These are phyloP conservation scores for Amphipyra berbera DNA, from an alignment of 2,888 invertebrate species.

Conservation along the genomic window DNA sequence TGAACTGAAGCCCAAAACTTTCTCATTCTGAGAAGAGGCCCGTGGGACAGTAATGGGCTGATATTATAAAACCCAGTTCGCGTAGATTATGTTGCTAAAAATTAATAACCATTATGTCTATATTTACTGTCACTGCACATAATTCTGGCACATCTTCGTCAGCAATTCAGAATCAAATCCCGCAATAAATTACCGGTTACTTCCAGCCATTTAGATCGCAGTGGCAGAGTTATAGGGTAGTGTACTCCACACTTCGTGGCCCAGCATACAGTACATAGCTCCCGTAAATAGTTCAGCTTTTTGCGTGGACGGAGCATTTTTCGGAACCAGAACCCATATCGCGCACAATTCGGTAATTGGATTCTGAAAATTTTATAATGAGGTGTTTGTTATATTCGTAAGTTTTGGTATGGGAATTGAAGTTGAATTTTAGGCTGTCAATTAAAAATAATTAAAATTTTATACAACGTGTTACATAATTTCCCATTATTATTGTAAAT, in stretches of 20 bases:
- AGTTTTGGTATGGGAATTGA: too few relatives aligned
- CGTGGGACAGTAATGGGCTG: too few relatives aligned
- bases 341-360: constrained; percentile 20
- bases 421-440: too few relatives aligned
- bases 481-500: too few relatives aligned
- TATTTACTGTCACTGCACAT: too few relatives aligned
- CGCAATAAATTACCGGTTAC: constrained; percentile 26
- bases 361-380: constrained; percentile 27
- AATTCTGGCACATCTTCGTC: constrained; percentile 14
- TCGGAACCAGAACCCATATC: constrained; percentile 6
- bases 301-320: constrained; percentile 50
- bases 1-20: too few relatives aligned
- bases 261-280: constrained; percentile 67
- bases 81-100: too few relatives aligned
- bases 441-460: too few relatives aligned
- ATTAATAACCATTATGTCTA: too few relatives aligned
- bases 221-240: constrained; percentile 64
- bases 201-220: constrained; percentile 42
- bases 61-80: too few relatives aligned
- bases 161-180: constrained; percentile 2
- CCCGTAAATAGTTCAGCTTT: constrained; percentile 68
- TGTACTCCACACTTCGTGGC: constrained; percentile 64
- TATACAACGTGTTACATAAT: too few relatives aligned
- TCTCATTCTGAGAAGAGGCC: too few relatives aligned
- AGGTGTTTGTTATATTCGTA: background rate